Percentiles rank a stretch among this genome's conserved stretches.
Conservation (phyloP, 92 coral and sea anemone genomes). For the Paragorgia papillata region DNA sequence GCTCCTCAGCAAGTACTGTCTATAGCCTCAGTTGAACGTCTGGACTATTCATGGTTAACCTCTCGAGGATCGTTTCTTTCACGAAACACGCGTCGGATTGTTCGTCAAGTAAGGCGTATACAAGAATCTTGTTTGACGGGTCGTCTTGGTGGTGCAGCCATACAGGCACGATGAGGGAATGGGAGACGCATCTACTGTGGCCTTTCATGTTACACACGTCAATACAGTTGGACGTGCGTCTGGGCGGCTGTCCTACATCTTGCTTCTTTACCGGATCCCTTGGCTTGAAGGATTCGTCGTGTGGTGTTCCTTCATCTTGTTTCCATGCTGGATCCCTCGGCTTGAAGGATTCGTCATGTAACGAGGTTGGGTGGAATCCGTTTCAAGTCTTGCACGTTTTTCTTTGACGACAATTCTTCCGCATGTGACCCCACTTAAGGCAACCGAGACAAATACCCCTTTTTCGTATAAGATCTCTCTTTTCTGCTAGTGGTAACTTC, state of each 20-base stretch:
- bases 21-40: conserved; percentile 47
- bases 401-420: conserved; percentile 38
- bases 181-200: neutral
- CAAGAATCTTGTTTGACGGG: conserved; percentile 26
- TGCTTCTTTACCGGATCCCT: no score
- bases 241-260: no score
- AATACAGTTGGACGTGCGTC: conserved; percentile 24
- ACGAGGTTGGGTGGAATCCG: conserved; percentile 50
- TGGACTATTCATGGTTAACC: conserved; percentile 49
- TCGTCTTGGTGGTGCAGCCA: conserved; percentile 57
- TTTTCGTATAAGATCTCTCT: conserved; percentile 4
- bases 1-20: conserved; percentile 44
- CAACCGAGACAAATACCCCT: conserved; percentile 55
- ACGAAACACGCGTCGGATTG: conserved; percentile 66
- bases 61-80: conserved; percentile 24
- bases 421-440: conserved; percentile 45
- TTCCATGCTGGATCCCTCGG: no score
- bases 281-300: no score
- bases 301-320: no score
- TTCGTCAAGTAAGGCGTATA: conserved; percentile 54
- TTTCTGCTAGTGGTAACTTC: conserved; percentile 27
- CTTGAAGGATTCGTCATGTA: conserved; percentile 34
- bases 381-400: conserved; percentile 38
- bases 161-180: conserved; percentile 49
- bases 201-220: neutral